These are phyloP conservation scores for Coremacera marginata DNA, from an alignment of 2,888 invertebrate genomes.

Conservation along the genomic window DNA sequence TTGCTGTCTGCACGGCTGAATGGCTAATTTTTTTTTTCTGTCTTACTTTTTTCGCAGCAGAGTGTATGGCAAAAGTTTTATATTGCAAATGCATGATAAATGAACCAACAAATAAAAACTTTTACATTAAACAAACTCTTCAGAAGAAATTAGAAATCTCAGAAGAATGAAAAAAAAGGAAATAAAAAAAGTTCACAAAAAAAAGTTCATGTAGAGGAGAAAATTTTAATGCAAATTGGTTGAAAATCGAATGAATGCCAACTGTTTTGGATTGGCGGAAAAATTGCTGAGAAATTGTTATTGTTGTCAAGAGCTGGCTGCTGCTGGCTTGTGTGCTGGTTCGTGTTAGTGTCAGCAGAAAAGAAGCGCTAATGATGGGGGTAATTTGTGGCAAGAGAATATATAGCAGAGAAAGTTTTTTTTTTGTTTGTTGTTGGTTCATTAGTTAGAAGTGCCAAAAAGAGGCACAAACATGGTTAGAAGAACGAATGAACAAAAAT, in stretches of 20 bases:
- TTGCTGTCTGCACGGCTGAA: too few species aligned
- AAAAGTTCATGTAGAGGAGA: background rate
- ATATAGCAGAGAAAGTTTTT: too few species aligned
- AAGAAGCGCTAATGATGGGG: slow-evolving; percentile 1
- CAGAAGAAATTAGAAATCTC: slow-evolving; percentile 31
- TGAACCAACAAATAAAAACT: slow-evolving; percentile 39
- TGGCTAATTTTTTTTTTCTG: background rate
- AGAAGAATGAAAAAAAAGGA: background rate
- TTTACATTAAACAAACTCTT: slow-evolving; percentile 10
- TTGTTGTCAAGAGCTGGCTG: background rate
- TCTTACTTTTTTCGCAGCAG: background rate
- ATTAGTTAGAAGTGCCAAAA: too few species aligned
- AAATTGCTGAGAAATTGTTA: background rate
- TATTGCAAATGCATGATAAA: slow-evolving; percentile 34
- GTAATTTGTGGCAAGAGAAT: background rate
- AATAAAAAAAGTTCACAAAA: background rate
- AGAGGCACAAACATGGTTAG: too few species aligned
- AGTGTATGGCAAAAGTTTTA: background rate
- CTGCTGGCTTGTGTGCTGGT: background rate
- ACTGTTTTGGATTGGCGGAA: too few species aligned
- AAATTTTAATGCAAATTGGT: slow-evolving; percentile 36
- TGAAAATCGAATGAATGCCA: slow-evolving; percentile 21
- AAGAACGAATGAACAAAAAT: too few species aligned
- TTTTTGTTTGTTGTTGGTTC: too few species aligned
- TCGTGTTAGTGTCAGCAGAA: background rate